Base-by-base conservation (phyloP, 2,797 vertebrate species). In the Macroramphosus scolopax region DNA sequence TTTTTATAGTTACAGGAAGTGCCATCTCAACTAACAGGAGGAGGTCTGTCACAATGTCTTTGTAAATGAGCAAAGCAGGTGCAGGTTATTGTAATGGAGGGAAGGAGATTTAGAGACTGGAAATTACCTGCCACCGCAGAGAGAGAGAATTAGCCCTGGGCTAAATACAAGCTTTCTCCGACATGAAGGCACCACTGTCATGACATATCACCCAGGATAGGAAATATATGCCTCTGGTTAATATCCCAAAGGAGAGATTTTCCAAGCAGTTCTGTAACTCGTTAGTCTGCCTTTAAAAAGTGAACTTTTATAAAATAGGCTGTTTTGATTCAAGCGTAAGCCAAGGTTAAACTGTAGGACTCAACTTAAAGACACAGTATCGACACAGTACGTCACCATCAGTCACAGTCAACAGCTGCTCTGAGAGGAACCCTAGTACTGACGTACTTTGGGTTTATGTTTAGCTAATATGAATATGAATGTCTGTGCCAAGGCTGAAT, bases 121-220 rank as follows among this genome's bases (percentile, higher is more conserved):
- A 86, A 86, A 85, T 86, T 20, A 80, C 67, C 77, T 84, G 82
- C 62, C 80, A 82, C 6, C 1, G n/a, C 36, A 22, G 8, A 3
- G 36, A 38, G 12, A n/a, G 2, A 24, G 22, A n/a, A n/a, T 20
- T 22, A 13, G 12, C 36, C 8, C 36, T 2, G 12, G 56, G 70
- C 67, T 51, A 62, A 64, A 65, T 48, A 37, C 60, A 66, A 36
- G 29, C n/a, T n/a, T n/a, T n/a, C 46, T 67, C 38, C 40, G 53
- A 22, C 16, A 31, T 54, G 26, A 65, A 49, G 57, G 51, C 60
- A 45, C 13, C 8, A 10, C 33, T 48, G 33, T 44, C 37, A 20
- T 57, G 43, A 61, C 40, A 22, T 36, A 26, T 45, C 51, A 57
- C 47, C 15, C 25, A 18, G 16, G 10, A 63, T 49, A n/a, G 52